Evolutionary conservation across 2,888 invertebrate species (phyloP).

Genomic region (Aphrophora alni): DNA sequence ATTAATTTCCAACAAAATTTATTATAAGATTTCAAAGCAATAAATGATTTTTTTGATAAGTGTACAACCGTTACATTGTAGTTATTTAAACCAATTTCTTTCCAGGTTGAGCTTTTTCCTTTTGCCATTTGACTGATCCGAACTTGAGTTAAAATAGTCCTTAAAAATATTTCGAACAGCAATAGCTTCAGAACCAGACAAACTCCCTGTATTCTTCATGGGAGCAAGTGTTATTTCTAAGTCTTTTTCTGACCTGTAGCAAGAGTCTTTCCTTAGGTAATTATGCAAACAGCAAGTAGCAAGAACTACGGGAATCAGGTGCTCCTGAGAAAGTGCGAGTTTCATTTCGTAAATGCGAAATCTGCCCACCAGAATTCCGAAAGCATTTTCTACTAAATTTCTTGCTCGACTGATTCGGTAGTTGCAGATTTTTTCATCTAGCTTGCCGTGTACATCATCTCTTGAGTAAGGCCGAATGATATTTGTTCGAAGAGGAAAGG

Average conservation of each 20-base stretch:
- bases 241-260: not conserved
- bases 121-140: not conserved
- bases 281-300: not conserved
- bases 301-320: not conserved
- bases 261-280: not conserved
- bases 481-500: slow-evolving; percentile 26
- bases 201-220: not conserved
- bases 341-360: slow-evolving; percentile 2
- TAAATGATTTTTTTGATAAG: too few species aligned
- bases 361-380: slow-evolving; percentile 22
- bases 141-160: not conserved
- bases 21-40: too few species aligned
- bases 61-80: too few species aligned
- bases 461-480: slow-evolving; percentile 42
- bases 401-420: slow-evolving; percentile 28
- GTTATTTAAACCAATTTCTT: not conserved
- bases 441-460: slow-evolving; percentile 11
- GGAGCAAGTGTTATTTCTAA: not conserved
- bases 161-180: not conserved
- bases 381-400: slow-evolving; percentile 31
- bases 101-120: not conserved
- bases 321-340: not conserved
- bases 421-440: slow-evolving; percentile 32
- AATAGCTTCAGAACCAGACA: not conserved
- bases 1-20: too few species aligned